Base-by-base conservation (phyloP, 2,797 vertebrate genomes). In the Xerus rutilus region DNA sequence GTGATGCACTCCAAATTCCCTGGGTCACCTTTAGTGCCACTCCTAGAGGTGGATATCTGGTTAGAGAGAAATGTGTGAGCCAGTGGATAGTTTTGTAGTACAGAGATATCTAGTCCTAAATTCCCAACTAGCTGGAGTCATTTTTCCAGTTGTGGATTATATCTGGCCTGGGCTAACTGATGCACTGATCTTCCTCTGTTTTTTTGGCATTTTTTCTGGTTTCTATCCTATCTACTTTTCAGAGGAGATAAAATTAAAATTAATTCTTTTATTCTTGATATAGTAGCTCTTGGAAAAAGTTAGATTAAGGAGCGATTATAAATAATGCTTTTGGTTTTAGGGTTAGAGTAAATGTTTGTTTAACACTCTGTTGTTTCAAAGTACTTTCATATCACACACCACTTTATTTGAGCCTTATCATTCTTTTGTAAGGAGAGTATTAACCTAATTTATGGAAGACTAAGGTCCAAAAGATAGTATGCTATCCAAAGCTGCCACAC, bases 141-240 rank as follows among this genome's bases (percentile, higher is more conserved):
- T 35, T 45, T 14, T 28, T 30, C n/a, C 57, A 21, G 49, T 25
- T 83, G 43, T 77, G 82, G 43, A 30, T 83, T 84, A 6, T 21
- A 82, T 83, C 74, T 69, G 59, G 32, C 7, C 70, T 62, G 65
- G 28, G 14, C 43, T 76, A 23, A 32, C 64, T 77, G 52, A 78
- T 52, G 10, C 20, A 74, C 54, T 79, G 18, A 28, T 83, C 59
- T 79, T 89, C 17, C 13, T 88, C 14, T 28, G 59, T 95, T 78
- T 17, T 91, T 92, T 45, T 35, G 23, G 59, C 14, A 67, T 77
- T 89, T 89, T 93, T 90, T 32, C 73, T 96, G 28, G 69, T 84
- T 93, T 90, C 72, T 86, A 47, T 62, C 67, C 17, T 81, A 85
- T 57, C 35, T 67, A 59, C 25, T 59, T 94, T 32, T 18, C 32